Evolutionary conservation across 2,797 vertebrate species (phyloP), one percentile per base, ranked within the genome.

Genomic region (Darevskia nairensis): DNA sequence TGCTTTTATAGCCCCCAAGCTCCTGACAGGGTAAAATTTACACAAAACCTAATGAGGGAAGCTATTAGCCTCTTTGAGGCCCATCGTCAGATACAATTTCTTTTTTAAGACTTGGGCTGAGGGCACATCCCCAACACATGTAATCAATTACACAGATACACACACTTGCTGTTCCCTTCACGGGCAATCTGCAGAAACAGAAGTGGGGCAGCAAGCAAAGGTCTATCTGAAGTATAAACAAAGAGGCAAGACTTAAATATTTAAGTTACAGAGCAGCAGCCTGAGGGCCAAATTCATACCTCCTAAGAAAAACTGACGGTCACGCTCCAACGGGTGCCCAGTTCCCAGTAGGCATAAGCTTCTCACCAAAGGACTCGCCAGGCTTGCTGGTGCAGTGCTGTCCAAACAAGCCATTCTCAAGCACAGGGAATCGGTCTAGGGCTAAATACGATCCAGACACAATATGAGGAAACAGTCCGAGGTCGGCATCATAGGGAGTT

Each of bases 1-100:
- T 71, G 21, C 27, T 78, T 89, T 87, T 90, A 83, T 77, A 17
- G 87, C 1, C 68, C 44, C 29, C 82, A 35, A 92, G 72, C 7
- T 80, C 41, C 74, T 91, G 82, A 89, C 72, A 68, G n/a, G 66
- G 0, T 55, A 61, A 91, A 91, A 86, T 72, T 83, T 84, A 50
- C 74, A 84, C 23, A 80, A 23, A 91, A 6, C 6, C 41, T 6
- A 44, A n/a, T 74, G 84, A 86, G 78, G 80, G 83, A 91, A 39
- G 39, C 59, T 6, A 72, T 86, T 44, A 11, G 84, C 46, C 29
- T 78, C 74, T 86, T 86, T 89, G 68, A 92, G 84, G 71, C 83
- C 69, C 84, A 41, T 59, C 13, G 1, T 91, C 7, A 83, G n/a
- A 64, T 82, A n/a, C 17, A 87, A 2, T 84, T 84, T 82, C 78